Conservation (phyloP, 2,797 vertebrate genomes). For the Microctenopoma lineatum region DNA sequence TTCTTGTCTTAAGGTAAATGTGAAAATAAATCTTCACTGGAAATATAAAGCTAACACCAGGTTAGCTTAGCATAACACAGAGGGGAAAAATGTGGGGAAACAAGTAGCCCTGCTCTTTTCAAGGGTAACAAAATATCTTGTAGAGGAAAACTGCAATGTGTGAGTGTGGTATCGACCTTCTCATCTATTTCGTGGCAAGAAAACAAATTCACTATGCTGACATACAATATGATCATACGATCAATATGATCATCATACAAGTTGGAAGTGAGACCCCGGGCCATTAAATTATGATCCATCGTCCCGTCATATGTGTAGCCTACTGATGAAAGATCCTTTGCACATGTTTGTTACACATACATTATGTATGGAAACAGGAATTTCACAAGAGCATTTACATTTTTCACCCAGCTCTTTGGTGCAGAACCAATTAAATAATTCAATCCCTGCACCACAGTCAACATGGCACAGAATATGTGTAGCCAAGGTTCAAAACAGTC, state of each 20-base stretch:
- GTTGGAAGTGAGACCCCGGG: not conserved
- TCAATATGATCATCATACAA: not conserved
- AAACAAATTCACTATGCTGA: not conserved
- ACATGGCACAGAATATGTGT: constrained; percentile 10
- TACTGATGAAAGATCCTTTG: constrained; percentile 24
- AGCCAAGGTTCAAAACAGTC: not conserved
- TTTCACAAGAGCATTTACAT: constrained; percentile 49
- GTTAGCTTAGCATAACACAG: not conserved
- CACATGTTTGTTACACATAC: constrained; percentile 41
- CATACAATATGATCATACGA: not conserved
- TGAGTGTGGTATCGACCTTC: too few species aligned
- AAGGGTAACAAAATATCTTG: not conserved
- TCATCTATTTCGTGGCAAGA: not conserved
- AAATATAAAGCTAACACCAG: not conserved
- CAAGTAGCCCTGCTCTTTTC: not conserved
- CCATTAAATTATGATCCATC: not conserved
- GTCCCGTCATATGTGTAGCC: constrained; percentile 1
- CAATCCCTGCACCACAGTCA: constrained; percentile 22
- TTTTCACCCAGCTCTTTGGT: constrained; percentile 64
- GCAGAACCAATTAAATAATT: constrained; percentile 61
- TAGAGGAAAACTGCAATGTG: not conserved
- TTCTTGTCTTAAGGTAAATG: not conserved
- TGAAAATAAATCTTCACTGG: not conserved
- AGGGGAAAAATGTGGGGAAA: not conserved
- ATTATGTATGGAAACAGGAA: constrained; percentile 55